Percentiles rank a stretch among this genome's conserved stretches.
phyloP scores from a whole-genome alignment of 1,140 invertebrate genomes.

The Ridgeia piscesae region DNA sequence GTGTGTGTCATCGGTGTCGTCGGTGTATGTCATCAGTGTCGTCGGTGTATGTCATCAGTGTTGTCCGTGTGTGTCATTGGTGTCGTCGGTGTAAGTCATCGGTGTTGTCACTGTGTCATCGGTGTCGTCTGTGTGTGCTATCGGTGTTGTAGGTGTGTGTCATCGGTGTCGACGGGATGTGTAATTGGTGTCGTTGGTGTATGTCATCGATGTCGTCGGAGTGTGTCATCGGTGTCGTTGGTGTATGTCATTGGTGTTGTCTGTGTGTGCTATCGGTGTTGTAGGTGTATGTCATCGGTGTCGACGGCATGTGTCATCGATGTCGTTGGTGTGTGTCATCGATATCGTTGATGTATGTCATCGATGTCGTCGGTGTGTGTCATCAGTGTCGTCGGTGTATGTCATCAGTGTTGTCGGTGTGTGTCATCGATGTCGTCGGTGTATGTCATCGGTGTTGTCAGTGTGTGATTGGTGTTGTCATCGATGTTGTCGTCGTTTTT shows the following conservation, averaged over 20 bases:
- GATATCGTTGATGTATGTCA: not conserved
- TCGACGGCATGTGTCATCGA: too few relatives aligned
- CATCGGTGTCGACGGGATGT: too few relatives aligned
- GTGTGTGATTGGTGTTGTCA: not conserved
- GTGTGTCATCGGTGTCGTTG: not conserved
- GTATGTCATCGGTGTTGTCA: not conserved
- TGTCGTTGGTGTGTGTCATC: too few relatives aligned
- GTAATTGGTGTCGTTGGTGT: not conserved
- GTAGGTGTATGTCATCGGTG: conserved; percentile 16
- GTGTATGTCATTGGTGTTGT: too few relatives aligned
- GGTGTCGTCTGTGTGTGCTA: not conserved
- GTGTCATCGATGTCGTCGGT: conserved; percentile 14
- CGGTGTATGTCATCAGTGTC: not conserved
- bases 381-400: too few relatives aligned
- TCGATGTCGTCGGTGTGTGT: not conserved
- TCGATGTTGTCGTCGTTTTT: not conserved
- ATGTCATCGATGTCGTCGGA: not conserved
- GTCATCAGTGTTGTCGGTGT: not conserved
- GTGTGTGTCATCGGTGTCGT: not conserved
- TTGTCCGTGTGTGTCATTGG: not conserved
- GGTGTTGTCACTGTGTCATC: too few relatives aligned
- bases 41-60: too few relatives aligned
- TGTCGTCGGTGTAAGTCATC: conserved; percentile 39
- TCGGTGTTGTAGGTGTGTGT: conserved; percentile 10
- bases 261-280: too few relatives aligned